These are phyloP conservation scores for Xenopus borealis DNA, from an alignment of 2,113 vertebrate genomes.

Conservation along the genomic window DNA sequence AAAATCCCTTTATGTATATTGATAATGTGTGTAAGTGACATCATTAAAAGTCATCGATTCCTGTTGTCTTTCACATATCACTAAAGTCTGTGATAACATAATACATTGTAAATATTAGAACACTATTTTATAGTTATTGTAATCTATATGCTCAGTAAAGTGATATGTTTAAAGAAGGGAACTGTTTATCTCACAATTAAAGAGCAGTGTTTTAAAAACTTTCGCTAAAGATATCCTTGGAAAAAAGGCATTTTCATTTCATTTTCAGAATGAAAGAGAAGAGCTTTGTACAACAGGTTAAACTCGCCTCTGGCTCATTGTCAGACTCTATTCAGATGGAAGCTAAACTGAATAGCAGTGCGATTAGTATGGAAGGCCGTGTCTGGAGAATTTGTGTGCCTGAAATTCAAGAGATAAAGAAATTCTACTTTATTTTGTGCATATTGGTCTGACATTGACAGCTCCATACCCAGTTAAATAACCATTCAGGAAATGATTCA, in stretches of 20 bases:
- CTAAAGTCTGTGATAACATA: too few species aligned
- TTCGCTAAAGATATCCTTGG: slow-evolving; percentile 56
- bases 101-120: too few species aligned
- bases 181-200: too few species aligned
- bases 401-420: slow-evolving; percentile 1
- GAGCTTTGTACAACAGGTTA: slow-evolving; percentile 59
- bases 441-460: not conserved
- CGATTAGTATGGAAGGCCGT: slow-evolving; percentile 72
- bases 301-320: slow-evolving; percentile 67
- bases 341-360: slow-evolving; percentile 69
- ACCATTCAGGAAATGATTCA: too few species aligned
- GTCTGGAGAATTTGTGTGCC: slow-evolving; percentile 56
- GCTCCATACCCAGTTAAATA: not conserved
- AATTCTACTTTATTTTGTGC: not conserved
- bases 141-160: too few species aligned
- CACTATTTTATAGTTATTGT: too few species aligned
- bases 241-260: slow-evolving; percentile 42
- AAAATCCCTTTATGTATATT: too few species aligned
- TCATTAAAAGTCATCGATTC: too few species aligned
- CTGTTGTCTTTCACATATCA: too few species aligned
- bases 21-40: too few species aligned
- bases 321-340: slow-evolving; percentile 65
- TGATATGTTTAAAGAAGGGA: too few species aligned
- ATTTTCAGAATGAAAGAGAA: slow-evolving; percentile 58
- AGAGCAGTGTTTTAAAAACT: slow-evolving; percentile 41